Conservation (phyloP, 2,888 invertebrate species). For the Athrips mouffetella region DNA sequence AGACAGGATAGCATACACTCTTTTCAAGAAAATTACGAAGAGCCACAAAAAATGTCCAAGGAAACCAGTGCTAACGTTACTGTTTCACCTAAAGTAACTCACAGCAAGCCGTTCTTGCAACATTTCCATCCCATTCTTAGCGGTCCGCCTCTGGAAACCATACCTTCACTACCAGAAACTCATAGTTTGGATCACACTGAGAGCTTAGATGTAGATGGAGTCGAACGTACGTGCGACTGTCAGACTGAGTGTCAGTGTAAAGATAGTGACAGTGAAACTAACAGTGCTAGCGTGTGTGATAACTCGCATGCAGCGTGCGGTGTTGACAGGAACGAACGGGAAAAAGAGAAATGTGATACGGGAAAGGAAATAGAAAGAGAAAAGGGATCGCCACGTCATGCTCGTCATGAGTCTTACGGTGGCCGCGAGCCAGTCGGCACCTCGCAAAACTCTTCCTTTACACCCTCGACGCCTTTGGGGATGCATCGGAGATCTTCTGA, state of each 20-base stretch:
- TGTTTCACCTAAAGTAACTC: conserved; percentile 45
- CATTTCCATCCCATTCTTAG: conserved; percentile 62
- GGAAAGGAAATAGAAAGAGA: conserved; percentile 43
- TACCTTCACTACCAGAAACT: conserved; percentile 65
- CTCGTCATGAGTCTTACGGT: conserved; percentile 77
- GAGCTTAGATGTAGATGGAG: conserved; percentile 53
- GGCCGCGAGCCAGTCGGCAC: conserved; percentile 56
- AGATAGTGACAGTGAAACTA: conserved; percentile 42
- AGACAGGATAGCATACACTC: conserved; percentile 64
- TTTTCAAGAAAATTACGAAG: conserved; percentile 30
- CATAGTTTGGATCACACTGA: conserved; percentile 51
- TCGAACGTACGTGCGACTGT: conserved; percentile 28
- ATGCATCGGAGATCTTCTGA: conserved; percentile 92
- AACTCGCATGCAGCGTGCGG: conserved; percentile 76
- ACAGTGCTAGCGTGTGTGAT: conserved; percentile 73
- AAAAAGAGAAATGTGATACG: conserved; percentile 36
- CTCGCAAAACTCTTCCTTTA: conserved; percentile 54
- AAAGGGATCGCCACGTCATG: conserved; percentile 67
- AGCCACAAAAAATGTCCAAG: conserved; percentile 61
- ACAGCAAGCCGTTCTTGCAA: conserved; percentile 49
- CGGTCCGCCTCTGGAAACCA: conserved; percentile 60
- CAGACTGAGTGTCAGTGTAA: conserved; percentile 10
- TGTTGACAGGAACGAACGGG: conserved; percentile 65
- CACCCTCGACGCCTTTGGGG: conserved; percentile 70
- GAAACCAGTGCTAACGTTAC: conserved; percentile 38